These are phyloP conservation scores for Ptilonorhynchus violaceus DNA, from an alignment of 2,113 vertebrate species.

Conservation along the genomic window DNA sequence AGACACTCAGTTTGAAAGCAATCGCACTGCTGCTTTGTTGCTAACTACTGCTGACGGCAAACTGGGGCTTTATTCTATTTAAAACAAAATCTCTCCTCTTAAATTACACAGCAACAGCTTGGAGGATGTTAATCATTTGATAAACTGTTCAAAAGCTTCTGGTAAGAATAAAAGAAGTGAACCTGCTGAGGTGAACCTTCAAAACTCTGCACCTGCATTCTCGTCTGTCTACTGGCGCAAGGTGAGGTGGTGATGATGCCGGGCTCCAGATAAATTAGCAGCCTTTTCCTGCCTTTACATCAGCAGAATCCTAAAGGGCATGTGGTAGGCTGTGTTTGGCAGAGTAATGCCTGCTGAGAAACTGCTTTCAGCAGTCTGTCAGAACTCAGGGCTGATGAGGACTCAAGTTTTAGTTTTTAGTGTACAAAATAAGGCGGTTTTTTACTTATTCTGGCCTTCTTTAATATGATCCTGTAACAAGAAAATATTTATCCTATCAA, in stretches of 20 bases:
- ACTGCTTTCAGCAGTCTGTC: background rate
- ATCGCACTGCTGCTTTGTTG: background rate
- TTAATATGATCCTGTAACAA: background rate
- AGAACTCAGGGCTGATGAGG: background rate
- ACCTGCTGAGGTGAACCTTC: background rate
- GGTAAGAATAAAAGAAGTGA: background rate
- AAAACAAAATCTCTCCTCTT: background rate
- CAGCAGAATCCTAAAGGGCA: conserved; percentile 21
- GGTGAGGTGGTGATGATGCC: background rate
- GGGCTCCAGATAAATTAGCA: background rate
- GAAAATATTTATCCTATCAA: background rate
- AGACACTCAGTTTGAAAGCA: background rate
- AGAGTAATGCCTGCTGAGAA: background rate
- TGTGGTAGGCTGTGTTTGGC: background rate
- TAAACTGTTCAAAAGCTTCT: background rate
- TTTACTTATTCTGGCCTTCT: background rate
- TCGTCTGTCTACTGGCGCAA: background rate
- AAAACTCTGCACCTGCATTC: background rate
- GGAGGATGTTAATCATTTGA: background rate
- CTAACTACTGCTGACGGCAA: background rate
- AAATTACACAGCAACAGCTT: background rate
- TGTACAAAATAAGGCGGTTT: background rate
- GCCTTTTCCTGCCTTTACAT: background rate
- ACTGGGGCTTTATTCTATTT: background rate
- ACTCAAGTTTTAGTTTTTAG: background rate